A percentile compares a stretch with the other conserved stretches of the same genome.
Conservation (phyloP, 2,113 vertebrate species). For the Plectropomus leopardus region DNA sequence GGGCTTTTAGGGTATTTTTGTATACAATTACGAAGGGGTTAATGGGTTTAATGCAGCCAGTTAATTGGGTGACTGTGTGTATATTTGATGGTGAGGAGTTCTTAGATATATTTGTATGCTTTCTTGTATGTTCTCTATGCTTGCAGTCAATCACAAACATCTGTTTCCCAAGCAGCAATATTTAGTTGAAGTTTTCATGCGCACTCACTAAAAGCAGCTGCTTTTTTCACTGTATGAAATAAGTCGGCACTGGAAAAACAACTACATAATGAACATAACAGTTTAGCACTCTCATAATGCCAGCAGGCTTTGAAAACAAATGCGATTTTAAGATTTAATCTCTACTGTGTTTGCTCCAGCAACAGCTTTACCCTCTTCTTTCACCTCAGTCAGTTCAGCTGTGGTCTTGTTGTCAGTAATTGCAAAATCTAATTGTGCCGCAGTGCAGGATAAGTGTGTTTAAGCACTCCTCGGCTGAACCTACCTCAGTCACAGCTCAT, state of each 20-base stretch:
- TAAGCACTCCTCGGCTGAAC: slow-evolving; percentile 44
- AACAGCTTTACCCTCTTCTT: slow-evolving; percentile 31
- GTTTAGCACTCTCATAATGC: not conserved
- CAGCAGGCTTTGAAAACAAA: slow-evolving; percentile 25
- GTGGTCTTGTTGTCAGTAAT: slow-evolving; percentile 44
- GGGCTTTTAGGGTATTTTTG: not conserved
- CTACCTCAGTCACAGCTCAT: slow-evolving; percentile 67
- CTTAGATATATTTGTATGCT: not conserved
- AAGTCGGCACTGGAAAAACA: not conserved
- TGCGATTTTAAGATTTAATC: slow-evolving; percentile 39
- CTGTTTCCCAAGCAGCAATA: not conserved
- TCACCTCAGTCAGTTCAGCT: slow-evolving; percentile 25
- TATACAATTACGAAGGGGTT: too few species aligned
- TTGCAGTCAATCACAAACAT: not conserved
- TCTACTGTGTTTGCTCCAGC: not conserved
- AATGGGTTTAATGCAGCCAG: not conserved
- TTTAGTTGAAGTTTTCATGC: not conserved
- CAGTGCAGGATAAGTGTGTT: slow-evolving; percentile 55
- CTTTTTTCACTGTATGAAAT: not conserved
- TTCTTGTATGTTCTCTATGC: not conserved
- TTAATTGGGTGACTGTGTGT: not conserved
- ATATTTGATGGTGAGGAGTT: not conserved
- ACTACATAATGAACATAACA: not conserved
- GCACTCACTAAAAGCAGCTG: not conserved
- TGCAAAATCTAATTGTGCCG: slow-evolving; percentile 57